Evolutionary conservation across 2,113 vertebrate species (phyloP).

Genomic region (Salminus brasiliensis): DNA sequence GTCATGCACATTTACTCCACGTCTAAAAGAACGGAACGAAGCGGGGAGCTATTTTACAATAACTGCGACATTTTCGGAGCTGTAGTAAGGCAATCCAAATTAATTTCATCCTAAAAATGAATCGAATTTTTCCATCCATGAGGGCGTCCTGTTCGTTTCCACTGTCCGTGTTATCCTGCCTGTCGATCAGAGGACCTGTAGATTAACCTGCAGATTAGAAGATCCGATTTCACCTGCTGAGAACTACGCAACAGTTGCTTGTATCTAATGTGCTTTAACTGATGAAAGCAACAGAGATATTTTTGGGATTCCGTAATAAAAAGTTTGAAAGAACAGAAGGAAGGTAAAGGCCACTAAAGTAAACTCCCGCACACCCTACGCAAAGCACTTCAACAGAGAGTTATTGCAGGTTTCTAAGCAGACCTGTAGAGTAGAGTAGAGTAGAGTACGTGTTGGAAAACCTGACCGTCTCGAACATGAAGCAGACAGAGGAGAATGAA

Average conservation of each 20-base stretch:
- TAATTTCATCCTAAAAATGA: no score
- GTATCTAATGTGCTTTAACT: slow-evolving; percentile 9
- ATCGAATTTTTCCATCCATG: no score
- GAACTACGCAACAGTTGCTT: neutral
- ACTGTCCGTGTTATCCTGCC: no score
- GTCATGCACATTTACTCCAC: neutral
- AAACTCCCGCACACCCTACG: neutral
- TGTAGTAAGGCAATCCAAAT: no score
- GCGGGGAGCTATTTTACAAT: neutral
- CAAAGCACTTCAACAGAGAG: slow-evolving; percentile 23
- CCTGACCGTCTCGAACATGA: neutral
- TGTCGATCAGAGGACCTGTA: no score
- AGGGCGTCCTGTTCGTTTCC: no score
- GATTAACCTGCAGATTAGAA: no score
- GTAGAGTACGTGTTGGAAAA: neutral
- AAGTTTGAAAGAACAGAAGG: slow-evolving; percentile 21
- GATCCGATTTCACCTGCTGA: neutral
- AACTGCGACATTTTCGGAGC: no score
- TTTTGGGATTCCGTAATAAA: slow-evolving; percentile 28
- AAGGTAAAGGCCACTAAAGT: slow-evolving; percentile 46
- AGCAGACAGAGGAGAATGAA: neutral
- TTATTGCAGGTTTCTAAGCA: slow-evolving; percentile 28
- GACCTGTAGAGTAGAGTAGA: neutral
- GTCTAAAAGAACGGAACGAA: no score
- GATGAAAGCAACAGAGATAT: neutral